A percentile compares a stretch with the other conserved stretches of the same genome.
These are phyloP conservation scores for Zenarchopterus dispar DNA, from an alignment of 2,797 vertebrate species.

Conservation along the genomic window DNA sequence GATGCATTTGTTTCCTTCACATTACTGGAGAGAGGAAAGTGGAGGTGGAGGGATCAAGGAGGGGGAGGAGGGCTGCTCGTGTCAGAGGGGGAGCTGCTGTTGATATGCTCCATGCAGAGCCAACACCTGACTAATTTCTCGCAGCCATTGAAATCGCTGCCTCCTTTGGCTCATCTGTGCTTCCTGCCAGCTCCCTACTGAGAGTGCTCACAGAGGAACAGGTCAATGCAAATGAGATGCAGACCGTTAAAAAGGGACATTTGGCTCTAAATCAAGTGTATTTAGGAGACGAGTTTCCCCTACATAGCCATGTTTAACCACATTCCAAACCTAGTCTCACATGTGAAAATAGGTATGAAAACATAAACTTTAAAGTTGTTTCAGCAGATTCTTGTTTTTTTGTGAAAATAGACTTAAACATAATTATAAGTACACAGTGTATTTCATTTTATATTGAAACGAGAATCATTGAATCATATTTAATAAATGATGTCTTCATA, in stretches of 20 bases:
- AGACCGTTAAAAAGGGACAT: constrained; percentile 60
- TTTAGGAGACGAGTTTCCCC: constrained; percentile 6
- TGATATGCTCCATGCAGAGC: constrained; percentile 72
- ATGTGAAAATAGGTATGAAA: too few relatives aligned
- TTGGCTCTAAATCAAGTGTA: constrained; percentile 41
- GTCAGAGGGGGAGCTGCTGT: constrained; percentile 34
- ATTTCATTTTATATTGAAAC: too few relatives aligned
- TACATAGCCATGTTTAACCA: constrained; percentile 7
- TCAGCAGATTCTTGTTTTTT: background rate
- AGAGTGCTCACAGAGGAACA: constrained; percentile 51
- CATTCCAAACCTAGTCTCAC: background rate
- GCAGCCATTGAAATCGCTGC: constrained; percentile 68
- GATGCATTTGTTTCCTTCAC: constrained; percentile 65
- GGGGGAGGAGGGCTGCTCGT: background rate
- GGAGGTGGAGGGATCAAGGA: constrained; percentile 10
- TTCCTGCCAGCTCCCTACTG: constrained; percentile 64
- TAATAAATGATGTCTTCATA: too few relatives aligned
- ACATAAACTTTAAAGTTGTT: too few relatives aligned
- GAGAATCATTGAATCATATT: too few relatives aligned
- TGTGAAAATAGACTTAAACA: background rate
- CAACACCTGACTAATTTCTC: constrained; percentile 80
- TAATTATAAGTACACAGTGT: too few relatives aligned
- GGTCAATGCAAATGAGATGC: constrained; percentile 74
- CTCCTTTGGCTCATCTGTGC: constrained; percentile 65
- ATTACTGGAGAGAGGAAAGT: constrained; percentile 52